Percentiles rank a stretch among this genome's conserved stretches.
These are phyloP conservation scores for Liparis tanakae DNA, from an alignment of 2,797 vertebrate genomes.

Conservation along the genomic window DNA sequence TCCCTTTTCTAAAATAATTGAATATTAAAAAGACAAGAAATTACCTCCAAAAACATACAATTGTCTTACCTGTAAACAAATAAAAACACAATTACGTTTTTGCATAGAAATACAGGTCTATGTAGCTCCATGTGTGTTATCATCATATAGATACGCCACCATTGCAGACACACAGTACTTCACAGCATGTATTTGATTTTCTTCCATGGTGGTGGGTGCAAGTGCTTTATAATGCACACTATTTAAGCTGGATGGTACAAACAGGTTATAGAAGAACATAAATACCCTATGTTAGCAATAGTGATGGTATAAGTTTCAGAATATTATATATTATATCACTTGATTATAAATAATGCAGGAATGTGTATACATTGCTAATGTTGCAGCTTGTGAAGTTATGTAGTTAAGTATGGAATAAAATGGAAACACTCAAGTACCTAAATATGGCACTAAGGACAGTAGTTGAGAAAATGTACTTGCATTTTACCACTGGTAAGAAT, in stretches of 20 bases:
- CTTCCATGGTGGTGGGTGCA: neutral
- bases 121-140: neutral
- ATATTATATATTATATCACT: no score
- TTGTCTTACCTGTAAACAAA: neutral
- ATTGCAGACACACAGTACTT: neutral
- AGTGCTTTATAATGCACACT: neutral
- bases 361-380: no score
- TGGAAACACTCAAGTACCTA: neutral
- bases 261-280: neutral
- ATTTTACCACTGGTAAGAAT: neutral
- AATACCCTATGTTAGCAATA: no score
- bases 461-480: neutral
- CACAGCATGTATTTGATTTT: neutral
- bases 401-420: neutral
- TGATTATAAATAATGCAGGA: no score
- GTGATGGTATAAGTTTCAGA: no score
- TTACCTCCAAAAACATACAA: neutral
- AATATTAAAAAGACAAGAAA: neutral
- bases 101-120: neutral
- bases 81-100: neutral
- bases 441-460: neutral
- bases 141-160: neutral
- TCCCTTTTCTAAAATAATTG: neutral
- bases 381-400: no score
- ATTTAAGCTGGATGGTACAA: neutral